These are phyloP conservation scores for Labeo catla DNA, from an alignment of 2,113 vertebrate species.

Conservation along the genomic window DNA sequence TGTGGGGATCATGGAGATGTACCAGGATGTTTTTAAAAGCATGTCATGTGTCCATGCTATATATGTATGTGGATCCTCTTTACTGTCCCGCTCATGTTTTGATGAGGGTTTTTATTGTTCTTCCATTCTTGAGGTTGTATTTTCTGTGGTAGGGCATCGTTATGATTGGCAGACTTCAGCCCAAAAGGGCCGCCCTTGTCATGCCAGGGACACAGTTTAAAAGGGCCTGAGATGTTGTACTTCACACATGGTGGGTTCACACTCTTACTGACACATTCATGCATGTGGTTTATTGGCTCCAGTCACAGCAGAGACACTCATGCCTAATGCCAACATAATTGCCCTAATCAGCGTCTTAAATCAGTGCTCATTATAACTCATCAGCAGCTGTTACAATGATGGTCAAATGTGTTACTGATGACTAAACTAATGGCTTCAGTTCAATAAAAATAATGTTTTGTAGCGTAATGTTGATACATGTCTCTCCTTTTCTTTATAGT, in stretches of 20 bases:
- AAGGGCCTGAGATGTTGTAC: conserved; percentile 1
- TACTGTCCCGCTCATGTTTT: neutral
- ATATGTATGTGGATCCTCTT: conserved; percentile 4
- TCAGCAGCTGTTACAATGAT: conserved; percentile 16
- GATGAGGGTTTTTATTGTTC: conserved; percentile 24
- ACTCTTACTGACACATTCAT: conserved; percentile 20
- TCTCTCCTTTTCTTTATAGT: neutral
- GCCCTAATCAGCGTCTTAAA: conserved; percentile 1
- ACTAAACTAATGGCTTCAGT: conserved; percentile 1
- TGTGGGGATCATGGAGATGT: neutral
- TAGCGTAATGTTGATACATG: neutral
- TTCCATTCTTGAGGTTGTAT: neutral
- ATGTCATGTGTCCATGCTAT: conserved; percentile 5
- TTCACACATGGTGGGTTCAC: conserved; percentile 8
- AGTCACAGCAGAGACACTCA: neutral
- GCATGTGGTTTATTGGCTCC: neutral
- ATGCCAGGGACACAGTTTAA: conserved; percentile 32
- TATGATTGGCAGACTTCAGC: conserved; percentile 24
- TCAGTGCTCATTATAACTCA: conserved; percentile 28
- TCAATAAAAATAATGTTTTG: neutral
- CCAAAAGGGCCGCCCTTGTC: neutral
- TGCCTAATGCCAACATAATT: neutral
- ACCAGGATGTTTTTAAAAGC: conserved; percentile 24
- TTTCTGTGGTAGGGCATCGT: conserved; percentile 16
- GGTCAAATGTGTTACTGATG: neutral